Evolutionary conservation across 2,113 vertebrate genomes (phyloP).

Genomic region (Circaetus cinerascens): DNA sequence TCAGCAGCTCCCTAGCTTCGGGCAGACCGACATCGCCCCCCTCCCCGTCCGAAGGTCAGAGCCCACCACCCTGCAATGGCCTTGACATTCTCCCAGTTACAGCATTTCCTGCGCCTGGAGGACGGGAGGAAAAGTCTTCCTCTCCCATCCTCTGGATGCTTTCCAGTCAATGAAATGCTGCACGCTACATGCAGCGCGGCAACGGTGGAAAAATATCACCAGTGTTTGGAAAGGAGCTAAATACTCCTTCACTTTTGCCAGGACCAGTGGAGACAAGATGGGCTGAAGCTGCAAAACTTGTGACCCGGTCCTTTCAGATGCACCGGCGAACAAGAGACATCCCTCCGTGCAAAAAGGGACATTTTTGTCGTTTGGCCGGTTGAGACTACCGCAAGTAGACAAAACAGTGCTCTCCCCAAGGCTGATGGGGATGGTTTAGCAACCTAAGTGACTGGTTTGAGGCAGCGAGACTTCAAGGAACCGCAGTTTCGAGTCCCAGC

Average conservation of each 20-base stretch:
- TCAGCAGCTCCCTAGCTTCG: background rate
- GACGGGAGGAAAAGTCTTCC: background rate
- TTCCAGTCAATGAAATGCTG: background rate
- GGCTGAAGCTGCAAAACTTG: background rate
- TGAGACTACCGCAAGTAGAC: rapidly evolving
- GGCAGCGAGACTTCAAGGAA: background rate
- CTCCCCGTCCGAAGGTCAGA: background rate
- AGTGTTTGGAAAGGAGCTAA: slow-evolving; percentile 11
- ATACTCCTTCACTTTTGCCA: background rate
- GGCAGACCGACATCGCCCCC: background rate
- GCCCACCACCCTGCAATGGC: background rate
- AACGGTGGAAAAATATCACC: background rate
- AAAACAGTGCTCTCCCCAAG: background rate
- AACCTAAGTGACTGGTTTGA: background rate
- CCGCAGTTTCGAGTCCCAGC: background rate
- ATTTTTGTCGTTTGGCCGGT: background rate
- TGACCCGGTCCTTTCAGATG: background rate
- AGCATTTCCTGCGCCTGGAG: background rate
- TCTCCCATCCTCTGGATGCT: background rate
- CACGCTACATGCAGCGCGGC: background rate
- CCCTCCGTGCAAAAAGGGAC: background rate
- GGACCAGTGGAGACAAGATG: background rate
- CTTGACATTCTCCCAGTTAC: background rate
- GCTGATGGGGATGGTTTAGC: background rate
- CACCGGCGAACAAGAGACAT: rapidly evolving